Conservation (phyloP, 30 jellyfish, hydroid and myxozoan genomes). For the Aurelia aurita complex sp. Pacific region DNA sequence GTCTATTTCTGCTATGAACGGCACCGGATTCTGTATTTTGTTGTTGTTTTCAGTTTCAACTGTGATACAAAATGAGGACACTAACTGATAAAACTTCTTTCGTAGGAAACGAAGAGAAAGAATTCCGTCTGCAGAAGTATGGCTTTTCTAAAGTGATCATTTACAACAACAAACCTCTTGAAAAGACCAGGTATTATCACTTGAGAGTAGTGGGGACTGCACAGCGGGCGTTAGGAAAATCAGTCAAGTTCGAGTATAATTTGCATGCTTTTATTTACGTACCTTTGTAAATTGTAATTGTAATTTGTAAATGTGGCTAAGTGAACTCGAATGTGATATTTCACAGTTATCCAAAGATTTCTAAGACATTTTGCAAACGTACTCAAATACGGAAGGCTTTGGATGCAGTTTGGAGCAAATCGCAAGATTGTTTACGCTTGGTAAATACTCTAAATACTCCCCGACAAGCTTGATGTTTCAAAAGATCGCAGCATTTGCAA, state of each 20-base stretch:
- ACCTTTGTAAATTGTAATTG: background rate
- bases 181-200: slow-evolving; percentile 32
- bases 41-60: too few species aligned
- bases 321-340: background rate
- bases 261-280: slow-evolving; percentile 53
- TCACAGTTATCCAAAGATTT: background rate
- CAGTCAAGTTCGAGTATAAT: slow-evolving; percentile 43
- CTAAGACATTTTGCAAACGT: too few species aligned
- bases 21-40: too few species aligned
- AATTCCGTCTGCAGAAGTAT: slow-evolving; percentile 54
- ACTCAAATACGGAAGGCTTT: too few species aligned
- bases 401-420: too few species aligned
- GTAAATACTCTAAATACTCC: too few species aligned
- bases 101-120: slow-evolving; percentile 56
- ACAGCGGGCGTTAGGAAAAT: slow-evolving; percentile 15
- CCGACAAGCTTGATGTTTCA: too few species aligned
- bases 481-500: too few species aligned
- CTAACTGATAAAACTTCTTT: background rate
- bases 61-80: too few species aligned
- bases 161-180: slow-evolving; percentile 32
- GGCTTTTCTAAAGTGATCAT: slow-evolving; percentile 70
- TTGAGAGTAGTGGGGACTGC: slow-evolving; percentile 62
- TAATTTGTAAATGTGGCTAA: background rate
- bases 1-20: too few species aligned
- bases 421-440: too few species aligned